Percentiles rank a stretch among this genome's conserved stretches.
Conservation (phyloP, 92 coral and sea anemone genomes). For the Phenganax stokvisi region DNA sequence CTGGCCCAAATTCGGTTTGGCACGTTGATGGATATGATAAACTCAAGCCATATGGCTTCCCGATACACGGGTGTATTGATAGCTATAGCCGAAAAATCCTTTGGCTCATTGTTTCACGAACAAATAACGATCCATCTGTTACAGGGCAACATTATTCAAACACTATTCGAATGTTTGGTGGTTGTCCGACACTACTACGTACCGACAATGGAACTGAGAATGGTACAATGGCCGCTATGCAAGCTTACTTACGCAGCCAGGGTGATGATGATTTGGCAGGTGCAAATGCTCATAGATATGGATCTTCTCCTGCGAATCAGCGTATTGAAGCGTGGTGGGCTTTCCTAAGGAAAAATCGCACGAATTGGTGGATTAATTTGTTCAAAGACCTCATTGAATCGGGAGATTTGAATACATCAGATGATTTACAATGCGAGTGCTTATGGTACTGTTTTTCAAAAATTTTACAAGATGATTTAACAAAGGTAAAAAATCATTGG, state of each 20-base stretch:
- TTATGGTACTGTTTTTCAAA: conserved; percentile 15
- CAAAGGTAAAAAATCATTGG: background rate
- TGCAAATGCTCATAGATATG: conserved; percentile 17
- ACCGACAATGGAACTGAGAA: conserved; percentile 53
- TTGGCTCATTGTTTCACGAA: conserved; percentile 42
- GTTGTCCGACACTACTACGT: conserved; percentile 48
- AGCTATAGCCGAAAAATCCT: conserved; percentile 52
- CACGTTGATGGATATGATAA: conserved; percentile 8
- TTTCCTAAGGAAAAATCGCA: background rate
- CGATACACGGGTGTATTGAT: conserved; percentile 22
- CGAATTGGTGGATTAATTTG: conserved; percentile 16
- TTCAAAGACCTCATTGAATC: conserved; percentile 20
- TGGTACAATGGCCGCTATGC: conserved; percentile 59
- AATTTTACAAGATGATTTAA: conserved; percentile 5
- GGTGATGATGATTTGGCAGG: background rate
- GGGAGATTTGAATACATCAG: conserved; percentile 5
- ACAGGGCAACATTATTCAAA: conserved; percentile 48
- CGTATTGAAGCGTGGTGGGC: background rate
- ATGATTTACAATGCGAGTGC: conserved; percentile 8
- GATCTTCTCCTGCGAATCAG: conserved; percentile 9
- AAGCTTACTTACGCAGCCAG: conserved; percentile 4
- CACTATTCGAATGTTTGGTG: conserved; percentile 38
- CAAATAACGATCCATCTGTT: conserved; percentile 52
- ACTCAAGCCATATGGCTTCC: conserved; percentile 15
- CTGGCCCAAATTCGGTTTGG: conserved; percentile 6